Evolutionary conservation across 2,888 invertebrate species (phyloP).

Genomic region (Pogonocherus hispidulus): DNA sequence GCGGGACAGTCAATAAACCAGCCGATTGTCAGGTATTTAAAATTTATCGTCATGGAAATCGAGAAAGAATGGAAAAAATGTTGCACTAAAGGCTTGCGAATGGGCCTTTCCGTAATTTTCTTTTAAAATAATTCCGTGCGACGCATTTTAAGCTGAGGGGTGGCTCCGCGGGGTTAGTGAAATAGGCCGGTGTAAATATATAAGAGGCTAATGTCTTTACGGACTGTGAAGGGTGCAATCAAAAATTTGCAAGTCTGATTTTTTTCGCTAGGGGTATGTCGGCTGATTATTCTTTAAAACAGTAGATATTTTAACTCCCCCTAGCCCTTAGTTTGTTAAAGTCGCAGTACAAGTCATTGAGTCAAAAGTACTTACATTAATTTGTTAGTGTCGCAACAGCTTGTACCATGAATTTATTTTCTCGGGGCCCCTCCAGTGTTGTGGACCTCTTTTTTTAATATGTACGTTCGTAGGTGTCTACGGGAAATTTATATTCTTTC

Average conservation of each 20-base stretch:
- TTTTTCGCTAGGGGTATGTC: conserved; percentile 65
- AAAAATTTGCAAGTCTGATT: conserved; percentile 70
- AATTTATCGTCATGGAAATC: conserved; percentile 44
- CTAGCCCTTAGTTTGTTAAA: conserved; percentile 60
- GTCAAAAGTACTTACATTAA: conserved; percentile 67
- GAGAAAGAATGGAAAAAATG: conserved; percentile 55
- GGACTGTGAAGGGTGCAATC: conserved; percentile 68
- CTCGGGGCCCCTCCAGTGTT: conserved; percentile 37
- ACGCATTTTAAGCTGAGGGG: conserved; percentile 62
- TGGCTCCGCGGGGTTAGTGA: conserved; percentile 36
- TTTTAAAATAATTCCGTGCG: conserved; percentile 67
- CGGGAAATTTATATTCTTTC: conserved; percentile 19
- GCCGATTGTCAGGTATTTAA: conserved; percentile 42
- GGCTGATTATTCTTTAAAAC: conserved; percentile 69
- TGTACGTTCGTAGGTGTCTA: conserved; percentile 33
- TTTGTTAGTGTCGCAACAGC: conserved; percentile 66
- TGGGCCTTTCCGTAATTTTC: conserved; percentile 68
- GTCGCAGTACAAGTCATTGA: conserved; percentile 65
- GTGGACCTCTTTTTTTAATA: conserved; percentile 43
- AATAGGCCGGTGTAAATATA: conserved; percentile 62
- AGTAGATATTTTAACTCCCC: conserved; percentile 62
- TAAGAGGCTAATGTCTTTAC: conserved; percentile 69
- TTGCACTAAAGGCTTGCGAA: conserved; percentile 63
- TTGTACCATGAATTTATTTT: conserved; percentile 63
- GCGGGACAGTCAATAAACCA: conserved; percentile 27